phyloP scores from a whole-genome alignment of 2,888 invertebrate genomes.

The Escarpia spicata region DNA sequence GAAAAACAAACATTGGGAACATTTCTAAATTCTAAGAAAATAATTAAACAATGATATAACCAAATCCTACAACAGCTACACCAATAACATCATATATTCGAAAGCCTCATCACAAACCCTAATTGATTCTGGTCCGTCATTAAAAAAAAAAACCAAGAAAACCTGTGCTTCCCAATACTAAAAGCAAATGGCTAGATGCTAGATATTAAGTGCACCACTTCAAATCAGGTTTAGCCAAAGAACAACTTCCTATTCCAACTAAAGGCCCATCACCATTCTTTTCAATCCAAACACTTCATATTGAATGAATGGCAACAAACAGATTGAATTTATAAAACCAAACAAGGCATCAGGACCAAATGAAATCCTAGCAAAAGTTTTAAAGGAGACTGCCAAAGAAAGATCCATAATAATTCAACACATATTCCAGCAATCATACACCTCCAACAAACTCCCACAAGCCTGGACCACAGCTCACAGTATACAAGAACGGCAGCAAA shows the following conservation, averaged over 20 bases:
- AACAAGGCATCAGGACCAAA: not conserved
- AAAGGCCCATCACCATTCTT: not conserved
- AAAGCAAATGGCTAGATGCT: not conserved
- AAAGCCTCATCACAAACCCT: not conserved
- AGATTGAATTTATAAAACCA: not conserved
- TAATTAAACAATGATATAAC: too few species aligned
- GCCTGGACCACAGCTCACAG: not conserved
- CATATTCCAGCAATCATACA: not conserved
- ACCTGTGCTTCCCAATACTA: not conserved
- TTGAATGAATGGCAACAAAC: not conserved
- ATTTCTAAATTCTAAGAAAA: too few species aligned
- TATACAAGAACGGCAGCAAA: not conserved
- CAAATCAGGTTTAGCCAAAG: not conserved
- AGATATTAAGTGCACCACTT: not conserved
- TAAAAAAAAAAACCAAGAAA: not conserved
- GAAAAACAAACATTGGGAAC: too few species aligned
- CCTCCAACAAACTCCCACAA: not conserved
- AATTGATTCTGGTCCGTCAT: not conserved
- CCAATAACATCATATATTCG: not conserved
- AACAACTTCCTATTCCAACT: not conserved
- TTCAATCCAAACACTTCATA: not conserved
- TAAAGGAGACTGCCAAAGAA: not conserved
- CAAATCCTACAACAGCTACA: not conserved
- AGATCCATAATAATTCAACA: not conserved
- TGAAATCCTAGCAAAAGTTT: not conserved